Conservation (phyloP, 2,888 invertebrate species). For the Acholoe squamosa region DNA sequence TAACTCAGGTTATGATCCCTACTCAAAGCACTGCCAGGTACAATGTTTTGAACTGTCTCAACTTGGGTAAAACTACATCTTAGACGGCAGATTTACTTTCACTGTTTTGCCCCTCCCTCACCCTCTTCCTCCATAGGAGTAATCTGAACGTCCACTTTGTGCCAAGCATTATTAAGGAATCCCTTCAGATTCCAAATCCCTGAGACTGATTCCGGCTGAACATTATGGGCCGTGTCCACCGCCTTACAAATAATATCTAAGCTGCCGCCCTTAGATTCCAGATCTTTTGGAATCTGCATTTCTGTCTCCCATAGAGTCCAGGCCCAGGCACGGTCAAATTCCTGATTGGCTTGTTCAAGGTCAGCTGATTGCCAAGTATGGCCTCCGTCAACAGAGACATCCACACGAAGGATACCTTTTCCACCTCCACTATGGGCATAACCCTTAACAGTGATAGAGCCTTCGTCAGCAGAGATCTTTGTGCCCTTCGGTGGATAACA, state of each 20-base stretch:
- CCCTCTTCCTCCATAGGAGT: constrained; percentile 36
- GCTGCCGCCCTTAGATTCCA: constrained; percentile 86
- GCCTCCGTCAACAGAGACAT: constrained; percentile 93
- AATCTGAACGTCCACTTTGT: constrained; percentile 81
- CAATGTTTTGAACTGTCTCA: too few species aligned
- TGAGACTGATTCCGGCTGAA: constrained; percentile 95
- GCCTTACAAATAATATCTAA: constrained; percentile 97
- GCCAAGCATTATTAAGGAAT: constrained; percentile 96
- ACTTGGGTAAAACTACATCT: too few species aligned
- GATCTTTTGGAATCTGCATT: constrained; percentile 86
- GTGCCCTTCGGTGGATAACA: constrained; percentile 89
- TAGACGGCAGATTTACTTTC: background rate
- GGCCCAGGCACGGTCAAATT: constrained; percentile 86
- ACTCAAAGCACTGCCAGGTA: too few species aligned
- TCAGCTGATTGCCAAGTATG: constrained; percentile 91
- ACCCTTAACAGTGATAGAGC: constrained; percentile 82
- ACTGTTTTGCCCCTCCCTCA: background rate
- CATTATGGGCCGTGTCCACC: constrained; percentile 91
- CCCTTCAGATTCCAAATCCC: constrained; percentile 99
- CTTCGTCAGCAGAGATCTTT: constrained; percentile 71
- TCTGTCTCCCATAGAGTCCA: constrained; percentile 92
- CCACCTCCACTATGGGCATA: constrained; percentile 94
- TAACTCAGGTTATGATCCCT: too few species aligned
- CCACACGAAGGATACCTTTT: constrained; percentile 92
- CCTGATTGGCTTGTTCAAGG: constrained; percentile 78